Evolutionary conservation across 2,888 invertebrate genomes (phyloP), one percentile per base, ranked within the genome.

Genomic region (Priocnemis perturbator): DNA sequence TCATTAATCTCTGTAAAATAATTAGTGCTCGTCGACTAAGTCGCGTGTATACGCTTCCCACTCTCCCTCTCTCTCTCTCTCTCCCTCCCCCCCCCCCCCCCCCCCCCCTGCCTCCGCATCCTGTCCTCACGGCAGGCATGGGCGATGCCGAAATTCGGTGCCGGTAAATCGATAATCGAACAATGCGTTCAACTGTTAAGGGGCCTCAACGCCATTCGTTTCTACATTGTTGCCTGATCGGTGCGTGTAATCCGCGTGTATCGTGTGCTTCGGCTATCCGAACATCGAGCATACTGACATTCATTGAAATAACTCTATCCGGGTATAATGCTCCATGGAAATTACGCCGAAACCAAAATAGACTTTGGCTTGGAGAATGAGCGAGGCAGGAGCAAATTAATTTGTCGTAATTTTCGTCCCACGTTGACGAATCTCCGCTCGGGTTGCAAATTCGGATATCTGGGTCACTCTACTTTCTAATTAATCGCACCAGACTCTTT

Each of bases 201-300:
- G 26, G 55, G 55, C 26, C 26, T 55, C 55, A 23, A 23, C 55
- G 55, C 23, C 55, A 55, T 55, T 55, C 23, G 21, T 55, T 55
- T n/a, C 20, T 26, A 26, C 50, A 20, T 50, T 55, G 21, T 55
- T 21, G 55, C 23, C 55, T 19, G 55, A 55, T 55, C 26, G 21
- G 37, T 9, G 15, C 55, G 14, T 55, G 11, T 21, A 23, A 55
- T 20, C 55, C 21, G 3, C 11, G 1, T 21, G 17, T 21, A 21
- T 55, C 21, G 55, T 15, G 21, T 37, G 26, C 21, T 17, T 20
- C 53, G 20, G 21, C 55, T 55, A 14, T 55, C 55, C 15, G 26
- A 23, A 5, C 20, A 55, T 55, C 55, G 11, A 55, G n/a, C n/a
- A n/a, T 9, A 14, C 26, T 4, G n/a, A 55, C 55, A 21, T 20